Conservation (phyloP, 2,888 invertebrate species). For the Drosophila demipolita region DNA sequence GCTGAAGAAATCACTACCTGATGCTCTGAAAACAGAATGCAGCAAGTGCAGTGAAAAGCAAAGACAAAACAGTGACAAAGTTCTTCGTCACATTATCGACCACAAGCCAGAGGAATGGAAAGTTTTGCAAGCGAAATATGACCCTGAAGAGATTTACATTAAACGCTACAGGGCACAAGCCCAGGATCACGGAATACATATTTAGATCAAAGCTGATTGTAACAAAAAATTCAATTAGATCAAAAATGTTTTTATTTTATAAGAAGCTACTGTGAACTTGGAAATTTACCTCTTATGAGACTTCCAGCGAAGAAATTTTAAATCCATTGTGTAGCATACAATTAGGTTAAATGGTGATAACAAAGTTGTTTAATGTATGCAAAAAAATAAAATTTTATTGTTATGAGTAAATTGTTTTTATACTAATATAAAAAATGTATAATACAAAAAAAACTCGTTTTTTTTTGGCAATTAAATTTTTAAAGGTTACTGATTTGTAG, state of each 20-base stretch:
- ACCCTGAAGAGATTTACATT: constrained; percentile 88
- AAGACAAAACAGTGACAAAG: constrained; percentile 87
- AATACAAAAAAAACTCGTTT: not conserved
- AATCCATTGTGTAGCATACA: constrained; percentile 12
- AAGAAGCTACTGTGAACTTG: constrained; percentile 6
- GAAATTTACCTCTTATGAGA: not conserved
- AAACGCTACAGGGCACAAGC: constrained; percentile 88
- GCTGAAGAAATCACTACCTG: constrained; percentile 90
- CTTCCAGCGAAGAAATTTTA: not conserved
- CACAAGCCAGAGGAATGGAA: constrained; percentile 89
- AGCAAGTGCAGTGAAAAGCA: constrained; percentile 89
- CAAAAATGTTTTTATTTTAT: not conserved
- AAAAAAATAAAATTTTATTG: constrained; percentile 2
- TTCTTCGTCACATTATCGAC: constrained; percentile 89
- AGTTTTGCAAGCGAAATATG: constrained; percentile 88
- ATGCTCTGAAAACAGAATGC: constrained; percentile 89
- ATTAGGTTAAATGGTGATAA: constrained; percentile 15
- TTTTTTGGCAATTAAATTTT: not conserved
- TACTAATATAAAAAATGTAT: too few species aligned
- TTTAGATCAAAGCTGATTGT: constrained; percentile 49
- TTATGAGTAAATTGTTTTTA: not conserved
- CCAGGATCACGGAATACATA: constrained; percentile 85
- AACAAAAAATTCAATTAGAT: not conserved
- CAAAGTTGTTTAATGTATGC: constrained; percentile 5
- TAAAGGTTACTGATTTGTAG: not conserved